Base-by-base conservation (phyloP, 1,140 invertebrate genomes). In the Chrysomallon squamiferum region DNA sequence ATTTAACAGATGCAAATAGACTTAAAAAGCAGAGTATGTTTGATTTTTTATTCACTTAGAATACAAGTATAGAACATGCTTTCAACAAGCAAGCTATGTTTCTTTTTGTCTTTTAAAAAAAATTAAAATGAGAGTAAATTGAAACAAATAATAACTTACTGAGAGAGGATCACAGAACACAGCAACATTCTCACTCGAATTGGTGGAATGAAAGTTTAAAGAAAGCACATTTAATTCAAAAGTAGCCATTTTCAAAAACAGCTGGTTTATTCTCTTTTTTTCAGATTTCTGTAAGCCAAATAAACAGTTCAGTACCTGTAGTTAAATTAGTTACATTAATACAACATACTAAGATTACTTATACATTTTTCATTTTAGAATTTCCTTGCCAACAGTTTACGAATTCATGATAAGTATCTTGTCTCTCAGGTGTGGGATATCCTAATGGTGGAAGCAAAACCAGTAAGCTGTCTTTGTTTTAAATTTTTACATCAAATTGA, bases 351-450 rank as follows among this genome's bases (percentile, higher is more conserved):
- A 11, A 0, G 41, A 13, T 11, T 43, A 13, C n/a, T n/a, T 29
- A 15, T 38, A 58, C 20, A 27, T 32, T 62, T 59, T 54, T 20
- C 20, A 33, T 65, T 58, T n/a, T 67, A 77, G 76, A 77, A 77
- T 68, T 78, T 78, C 60, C 49, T 75, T 11, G 67, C 62, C 33
- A 75, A 73, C 66, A 75, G 72, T 68, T 52, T 78, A 60, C 65
- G 70, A 43, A 52, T 69, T 7, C 25, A 61, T 20, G 69, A 74
- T 59, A 45, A 35, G n/a, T 11, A 49, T 11, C 45, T 74, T 25
- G 61, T 68, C 9, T 43, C 45, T 30, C 65, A 76, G 59, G 72
- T 68, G 33, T 76, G 76, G 74, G 65, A 76, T 30, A 27, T 71
- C 13, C 59, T 76, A 13, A 73, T 74, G 68, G 66, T 60, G 30